Percentiles rank a stretch among this genome's conserved stretches.
These are phyloP conservation scores for Philotrypesis tridentata DNA, from an alignment of 1,140 invertebrate genomes.

Conservation along the genomic window DNA sequence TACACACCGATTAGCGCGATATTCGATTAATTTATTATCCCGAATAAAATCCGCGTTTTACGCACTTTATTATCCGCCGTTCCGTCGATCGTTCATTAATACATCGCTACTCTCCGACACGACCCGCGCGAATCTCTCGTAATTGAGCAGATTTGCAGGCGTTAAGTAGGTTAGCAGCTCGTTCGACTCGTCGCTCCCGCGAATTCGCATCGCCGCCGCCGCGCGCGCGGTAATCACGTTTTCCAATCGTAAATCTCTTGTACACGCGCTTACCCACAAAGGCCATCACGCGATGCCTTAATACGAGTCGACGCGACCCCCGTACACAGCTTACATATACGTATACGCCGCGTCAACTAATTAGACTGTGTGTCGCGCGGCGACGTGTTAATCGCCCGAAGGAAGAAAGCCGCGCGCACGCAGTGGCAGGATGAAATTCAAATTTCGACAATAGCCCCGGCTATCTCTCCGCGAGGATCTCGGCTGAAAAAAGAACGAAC, in stretches of 20 bases:
- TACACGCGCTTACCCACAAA: not conserved
- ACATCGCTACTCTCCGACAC: too few species aligned
- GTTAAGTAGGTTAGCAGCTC: not conserved
- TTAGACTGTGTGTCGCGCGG: not conserved
- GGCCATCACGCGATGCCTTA: not conserved
- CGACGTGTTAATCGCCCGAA: constrained; percentile 29
- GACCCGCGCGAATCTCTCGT: too few species aligned
- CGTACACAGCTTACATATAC: not conserved
- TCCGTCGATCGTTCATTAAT: too few species aligned
- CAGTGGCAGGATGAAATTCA: constrained; percentile 13
- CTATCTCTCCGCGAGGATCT: not conserved
- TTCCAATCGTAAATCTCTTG: constrained; percentile 1
- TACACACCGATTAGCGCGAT: too few species aligned
- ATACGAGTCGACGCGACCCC: not conserved
- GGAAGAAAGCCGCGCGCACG: not conserved
- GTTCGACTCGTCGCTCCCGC: not conserved
- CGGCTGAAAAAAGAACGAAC: not conserved
- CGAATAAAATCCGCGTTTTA: too few species aligned
- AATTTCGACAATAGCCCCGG: not conserved
- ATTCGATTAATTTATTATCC: not conserved
- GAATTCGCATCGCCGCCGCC: too few species aligned
- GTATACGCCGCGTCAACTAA: not conserved
- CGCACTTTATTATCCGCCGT: too few species aligned
- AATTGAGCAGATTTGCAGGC: too few species aligned
- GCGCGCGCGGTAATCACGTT: not conserved